Percentiles rank a stretch among this genome's conserved stretches.
Evolutionary conservation across 2,113 vertebrate genomes (phyloP).

Genomic region (Campylorhamphus procurvoides): DNA sequence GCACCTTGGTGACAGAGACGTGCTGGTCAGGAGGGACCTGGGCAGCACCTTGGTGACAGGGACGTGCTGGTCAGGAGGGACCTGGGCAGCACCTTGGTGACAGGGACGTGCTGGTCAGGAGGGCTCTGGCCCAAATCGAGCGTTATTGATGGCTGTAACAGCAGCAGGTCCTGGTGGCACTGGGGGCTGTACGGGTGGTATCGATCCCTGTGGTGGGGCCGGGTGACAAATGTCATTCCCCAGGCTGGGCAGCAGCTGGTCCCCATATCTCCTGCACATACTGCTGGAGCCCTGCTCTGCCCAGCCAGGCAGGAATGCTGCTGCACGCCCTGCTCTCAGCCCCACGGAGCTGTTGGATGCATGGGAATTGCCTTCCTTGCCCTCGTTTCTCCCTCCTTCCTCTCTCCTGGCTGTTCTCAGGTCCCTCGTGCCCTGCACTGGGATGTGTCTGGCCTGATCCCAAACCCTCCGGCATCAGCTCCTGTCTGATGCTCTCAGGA

Average conservation of each 20-base stretch:
- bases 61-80: neutral
- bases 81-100: neutral
- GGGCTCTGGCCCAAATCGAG: neutral
- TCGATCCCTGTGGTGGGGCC: neutral
- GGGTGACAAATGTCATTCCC: neutral
- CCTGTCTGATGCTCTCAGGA: neutral
- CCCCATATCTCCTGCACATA: neutral
- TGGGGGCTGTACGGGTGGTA: neutral
- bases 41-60: neutral
- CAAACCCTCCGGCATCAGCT: neutral
- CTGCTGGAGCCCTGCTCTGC: neutral
- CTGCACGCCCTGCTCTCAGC: neutral
- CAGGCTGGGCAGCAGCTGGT: neutral
- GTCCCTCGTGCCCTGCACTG: neutral
- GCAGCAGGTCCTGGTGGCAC: neutral
- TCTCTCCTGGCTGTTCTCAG: neutral
- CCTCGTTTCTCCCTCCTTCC: neutral
- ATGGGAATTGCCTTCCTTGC: neutral
- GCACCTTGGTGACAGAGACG: neutral
- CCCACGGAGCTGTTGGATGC: accelerated
- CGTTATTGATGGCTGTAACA: neutral
- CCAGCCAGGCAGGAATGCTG: neutral
- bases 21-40: neutral
- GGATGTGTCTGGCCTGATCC: neutral
- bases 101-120: neutral